Percentiles rank a stretch among this genome's conserved stretches.
Evolutionary conservation across 2,113 vertebrate species (phyloP).

Genomic region (Oceanites oceanicus): DNA sequence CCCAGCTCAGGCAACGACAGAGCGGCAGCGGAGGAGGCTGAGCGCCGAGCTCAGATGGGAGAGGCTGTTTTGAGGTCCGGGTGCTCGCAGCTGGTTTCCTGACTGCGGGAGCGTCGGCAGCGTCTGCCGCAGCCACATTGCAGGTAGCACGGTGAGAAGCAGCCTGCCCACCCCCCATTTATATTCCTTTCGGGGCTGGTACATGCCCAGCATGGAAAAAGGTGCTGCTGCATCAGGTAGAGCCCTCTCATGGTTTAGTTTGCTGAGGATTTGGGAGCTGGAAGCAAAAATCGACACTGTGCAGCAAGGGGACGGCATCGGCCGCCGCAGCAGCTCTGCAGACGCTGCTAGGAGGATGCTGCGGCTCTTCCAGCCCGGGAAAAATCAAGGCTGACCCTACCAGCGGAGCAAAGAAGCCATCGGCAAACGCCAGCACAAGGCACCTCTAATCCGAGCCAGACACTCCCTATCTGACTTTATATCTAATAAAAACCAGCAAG

Average conservation of each 20-base stretch:
- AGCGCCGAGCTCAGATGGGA: not conserved
- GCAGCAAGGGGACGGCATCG: rapidly evolving
- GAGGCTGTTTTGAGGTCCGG: not conserved
- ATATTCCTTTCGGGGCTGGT: not conserved
- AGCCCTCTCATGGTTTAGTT: rapidly evolving
- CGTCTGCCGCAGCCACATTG: not conserved
- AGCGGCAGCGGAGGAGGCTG: not conserved
- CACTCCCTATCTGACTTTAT: rapidly evolving
- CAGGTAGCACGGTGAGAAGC: not conserved
- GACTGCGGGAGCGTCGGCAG: not conserved
- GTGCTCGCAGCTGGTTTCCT: not conserved
- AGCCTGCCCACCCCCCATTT: not conserved
- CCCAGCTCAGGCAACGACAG: not conserved
- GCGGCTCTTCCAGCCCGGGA: not conserved
- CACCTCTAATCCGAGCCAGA: rapidly evolving
- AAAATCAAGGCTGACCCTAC: not conserved
- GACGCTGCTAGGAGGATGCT: not conserved
- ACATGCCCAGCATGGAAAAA: not conserved
- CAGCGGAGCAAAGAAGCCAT: not conserved
- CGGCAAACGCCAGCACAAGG: not conserved
- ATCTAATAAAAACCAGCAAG: rapidly evolving
- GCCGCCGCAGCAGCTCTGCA: not conserved
- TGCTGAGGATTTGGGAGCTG: rapidly evolving
- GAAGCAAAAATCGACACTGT: rapidly evolving
- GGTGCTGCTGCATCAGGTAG: not conserved